A percentile compares a stretch with the other conserved stretches of the same genome.
These are phyloP conservation scores for Periplaneta americana DNA, from an alignment of 1,140 invertebrate species.

Conservation along the genomic window DNA sequence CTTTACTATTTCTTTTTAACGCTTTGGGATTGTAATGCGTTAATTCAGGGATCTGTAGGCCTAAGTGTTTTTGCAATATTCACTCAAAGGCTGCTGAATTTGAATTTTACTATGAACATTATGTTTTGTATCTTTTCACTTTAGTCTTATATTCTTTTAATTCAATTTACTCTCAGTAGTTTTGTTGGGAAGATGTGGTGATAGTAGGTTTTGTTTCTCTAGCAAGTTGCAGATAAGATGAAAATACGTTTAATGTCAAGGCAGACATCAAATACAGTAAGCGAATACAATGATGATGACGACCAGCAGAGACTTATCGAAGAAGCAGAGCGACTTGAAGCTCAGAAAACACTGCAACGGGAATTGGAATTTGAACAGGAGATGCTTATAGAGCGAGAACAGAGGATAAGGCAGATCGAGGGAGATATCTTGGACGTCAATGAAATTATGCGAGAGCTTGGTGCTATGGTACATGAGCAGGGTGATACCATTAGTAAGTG, in stretches of 20 bases:
- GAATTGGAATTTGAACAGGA: constrained; percentile 70
- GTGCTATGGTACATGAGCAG: constrained; percentile 73
- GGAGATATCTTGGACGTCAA: constrained; percentile 85
- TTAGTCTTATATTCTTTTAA: no score
- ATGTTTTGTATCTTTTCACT: no score
- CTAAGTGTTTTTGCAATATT: no score
- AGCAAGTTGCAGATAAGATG: constrained; percentile 71
- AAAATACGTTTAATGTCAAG: constrained; percentile 60
- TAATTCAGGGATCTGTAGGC: no score
- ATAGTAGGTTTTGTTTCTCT: no score
- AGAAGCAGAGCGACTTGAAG: constrained; percentile 31
- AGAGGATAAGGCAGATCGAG: constrained; percentile 69
- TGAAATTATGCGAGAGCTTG: constrained; percentile 87
- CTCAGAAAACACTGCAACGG: constrained; percentile 42
- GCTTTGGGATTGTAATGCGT: no score
- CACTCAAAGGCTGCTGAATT: no score
- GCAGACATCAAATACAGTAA: constrained; percentile 35
- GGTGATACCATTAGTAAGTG: constrained; percentile 73
- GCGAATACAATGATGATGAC: constrained; percentile 35
- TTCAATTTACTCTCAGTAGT: no score
- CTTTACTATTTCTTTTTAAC: no score
- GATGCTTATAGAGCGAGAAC: constrained; percentile 65
- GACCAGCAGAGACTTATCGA: constrained; percentile 38
- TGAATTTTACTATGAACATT: no score
- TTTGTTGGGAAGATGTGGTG: no score